Base-by-base conservation (phyloP, 2,888 invertebrate species). In the Amphiduros pacificus region DNA sequence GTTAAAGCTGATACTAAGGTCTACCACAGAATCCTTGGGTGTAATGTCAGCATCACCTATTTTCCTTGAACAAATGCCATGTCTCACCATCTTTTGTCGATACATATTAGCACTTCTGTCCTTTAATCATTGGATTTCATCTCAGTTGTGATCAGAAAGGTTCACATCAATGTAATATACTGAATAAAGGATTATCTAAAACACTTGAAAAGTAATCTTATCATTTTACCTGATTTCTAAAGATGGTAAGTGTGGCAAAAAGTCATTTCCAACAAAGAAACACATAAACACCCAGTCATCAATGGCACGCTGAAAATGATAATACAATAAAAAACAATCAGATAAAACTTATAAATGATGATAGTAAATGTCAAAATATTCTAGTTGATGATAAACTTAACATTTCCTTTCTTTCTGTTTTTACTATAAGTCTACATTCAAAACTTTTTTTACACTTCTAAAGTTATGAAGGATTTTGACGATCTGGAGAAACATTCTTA, bases 271-370 rank as follows among this genome's bases (percentile, higher is more conserved):
- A 56, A 98, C 97, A 84, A 99, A 99, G 85, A 99, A 99, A 80
- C 99, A 99, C 94, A 99, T 96, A 73, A 88, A 87, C 20, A 88
- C 98, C 98, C 98, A 99, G 84, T 99, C 99, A 79, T 99, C 99
- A 20, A 99, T 82, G 0, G 90, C 94, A 60, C 98, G 76, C 81
- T 84, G 74, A n/a, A 76, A 73, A 54, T 61, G 57, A 56, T 3
- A 61, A 22, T 9, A 22, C 11, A 48, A 48, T 11, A 36, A 36
- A 17, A 20, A 36, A 11, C 14, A 49, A 20, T 9, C 6, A 20
- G 9, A 17, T 49, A 49, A 49, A 14, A 49, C 14, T 17, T 49
- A 49, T 9, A 49, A 49, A 14, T 14, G n/a, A n/a, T 9, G 36
- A 14, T 11, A 36, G 14, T 11, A 36, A 36, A 36, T 11, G 36